Evolutionary conservation across 2,113 vertebrate genomes (phyloP).

Genomic region (Galeopterus variegatus): DNA sequence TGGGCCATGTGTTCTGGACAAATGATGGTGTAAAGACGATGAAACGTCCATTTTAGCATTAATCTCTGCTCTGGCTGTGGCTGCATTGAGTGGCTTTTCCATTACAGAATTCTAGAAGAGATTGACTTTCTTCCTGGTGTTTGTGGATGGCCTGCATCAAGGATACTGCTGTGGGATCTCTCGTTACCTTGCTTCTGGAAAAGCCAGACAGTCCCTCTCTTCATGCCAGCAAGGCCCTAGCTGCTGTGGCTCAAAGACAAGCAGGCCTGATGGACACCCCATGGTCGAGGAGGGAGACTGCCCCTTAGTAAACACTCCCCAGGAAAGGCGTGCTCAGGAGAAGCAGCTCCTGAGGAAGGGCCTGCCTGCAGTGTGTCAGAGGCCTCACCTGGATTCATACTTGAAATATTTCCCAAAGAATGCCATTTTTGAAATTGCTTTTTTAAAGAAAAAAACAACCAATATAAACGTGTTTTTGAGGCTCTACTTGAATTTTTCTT

Average conservation of each 20-base stretch:
- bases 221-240: background rate
- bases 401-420: background rate
- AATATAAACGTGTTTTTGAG: background rate
- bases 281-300: no score
- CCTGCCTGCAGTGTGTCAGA: background rate
- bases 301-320: fast-evolving
- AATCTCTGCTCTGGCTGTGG: background rate
- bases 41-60: fast-evolving
- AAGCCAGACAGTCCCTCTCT: background rate
- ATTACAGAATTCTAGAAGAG: background rate
- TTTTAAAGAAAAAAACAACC: conserved; percentile 8
- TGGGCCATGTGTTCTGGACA: background rate
- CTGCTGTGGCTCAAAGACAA: background rate
- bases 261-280: no score
- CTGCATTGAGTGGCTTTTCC: background rate
- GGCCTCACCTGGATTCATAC: background rate
- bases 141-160: background rate
- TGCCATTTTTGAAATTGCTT: background rate
- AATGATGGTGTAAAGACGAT: background rate
- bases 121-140: background rate
- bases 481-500: background rate
- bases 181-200: background rate
- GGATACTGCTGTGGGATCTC: no score
- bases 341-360: background rate
- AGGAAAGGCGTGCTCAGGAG: background rate